Evolutionary conservation across 1,140 invertebrate genomes (phyloP).

Genomic region (Brachionus paranguensis): DNA sequence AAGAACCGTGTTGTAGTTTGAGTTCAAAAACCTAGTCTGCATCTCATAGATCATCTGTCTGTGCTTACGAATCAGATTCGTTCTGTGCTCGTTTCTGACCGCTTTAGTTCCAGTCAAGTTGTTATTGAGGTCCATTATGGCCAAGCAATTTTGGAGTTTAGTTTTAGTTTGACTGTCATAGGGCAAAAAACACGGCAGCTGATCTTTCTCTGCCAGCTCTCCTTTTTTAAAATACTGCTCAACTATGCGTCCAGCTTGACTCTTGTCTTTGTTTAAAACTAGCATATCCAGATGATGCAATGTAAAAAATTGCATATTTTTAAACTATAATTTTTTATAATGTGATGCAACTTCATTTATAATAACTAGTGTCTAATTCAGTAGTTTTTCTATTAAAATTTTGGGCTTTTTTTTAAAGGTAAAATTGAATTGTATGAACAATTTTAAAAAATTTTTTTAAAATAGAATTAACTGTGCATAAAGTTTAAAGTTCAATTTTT

Average conservation of each 20-base stretch:
- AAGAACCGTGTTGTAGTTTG: background rate
- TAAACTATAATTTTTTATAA: too few relatives aligned
- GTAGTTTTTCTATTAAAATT: too few relatives aligned
- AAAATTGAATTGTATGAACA: too few relatives aligned
- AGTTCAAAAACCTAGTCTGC: background rate
- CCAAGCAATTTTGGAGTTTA: background rate
- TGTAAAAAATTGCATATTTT: too few relatives aligned
- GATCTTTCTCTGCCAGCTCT: background rate
- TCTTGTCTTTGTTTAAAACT: background rate
- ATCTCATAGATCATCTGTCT: background rate
- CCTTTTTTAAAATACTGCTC: background rate
- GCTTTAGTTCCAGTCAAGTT: background rate
- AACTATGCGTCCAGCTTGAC: background rate
- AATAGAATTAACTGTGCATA: too few relatives aligned
- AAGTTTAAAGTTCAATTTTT: too few relatives aligned
- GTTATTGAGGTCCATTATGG: background rate
- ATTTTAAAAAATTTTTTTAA: too few relatives aligned
- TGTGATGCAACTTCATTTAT: too few relatives aligned
- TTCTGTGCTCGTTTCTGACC: background rate
- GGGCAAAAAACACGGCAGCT: constrained; percentile 26
- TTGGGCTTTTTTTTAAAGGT: too few relatives aligned
- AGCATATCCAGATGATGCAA: background rate
- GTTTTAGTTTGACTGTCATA: background rate
- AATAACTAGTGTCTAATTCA: too few relatives aligned
- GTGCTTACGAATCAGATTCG: background rate